Base-by-base conservation (phyloP, 2,888 invertebrate genomes). In the Agrotis puta region DNA sequence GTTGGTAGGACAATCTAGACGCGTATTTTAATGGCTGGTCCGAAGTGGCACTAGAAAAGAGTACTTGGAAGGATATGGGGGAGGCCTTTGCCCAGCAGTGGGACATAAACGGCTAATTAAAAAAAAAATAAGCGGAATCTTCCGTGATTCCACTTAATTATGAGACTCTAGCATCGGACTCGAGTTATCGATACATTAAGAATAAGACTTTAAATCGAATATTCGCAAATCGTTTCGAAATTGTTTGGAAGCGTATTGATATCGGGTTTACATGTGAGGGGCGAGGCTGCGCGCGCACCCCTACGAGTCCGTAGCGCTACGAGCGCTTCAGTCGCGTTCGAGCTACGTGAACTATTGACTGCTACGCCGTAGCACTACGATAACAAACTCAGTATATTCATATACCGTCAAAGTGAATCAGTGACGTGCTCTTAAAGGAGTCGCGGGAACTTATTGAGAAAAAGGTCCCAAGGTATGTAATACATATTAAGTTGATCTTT, bases 221-320 rank as follows among this genome's bases (percentile, higher is more conserved):
- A 88, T 90, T 89, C 85, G 85, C 88, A 90, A 92, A 91, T 92
- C 87, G 91, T 90, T 93, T 90, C 79, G 87, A 90, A 93, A 92
- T 92, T 91, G 89, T 89, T 88, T 89, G 88, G 88, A 88, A 89
- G 90, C 91, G 93, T 93, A 95, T 95, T 94, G 93, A 93, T 95
- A 95, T 95, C 88, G 94, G 94, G 91, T 93, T 92, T 91, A 91
- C 89, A 91, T 92, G 92, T 92, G 92, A 91, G 94, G 94, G 95
- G 94, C 92, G 94, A 92, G 93, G 94, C 91, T 95, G 95, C 95
- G 95, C 95, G 94, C 95, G 95, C 95, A 94, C 54, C 82, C 85
- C 88, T 90, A 91, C 91, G 88, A 79, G 84, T 85, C 78, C 86
- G 91, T 91, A 92, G 89, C 89, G 91, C 91, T 93, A 92, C 93